These are phyloP conservation scores for Caranx ignobilis DNA, from an alignment of 2,113 vertebrate genomes.

Conservation along the genomic window DNA sequence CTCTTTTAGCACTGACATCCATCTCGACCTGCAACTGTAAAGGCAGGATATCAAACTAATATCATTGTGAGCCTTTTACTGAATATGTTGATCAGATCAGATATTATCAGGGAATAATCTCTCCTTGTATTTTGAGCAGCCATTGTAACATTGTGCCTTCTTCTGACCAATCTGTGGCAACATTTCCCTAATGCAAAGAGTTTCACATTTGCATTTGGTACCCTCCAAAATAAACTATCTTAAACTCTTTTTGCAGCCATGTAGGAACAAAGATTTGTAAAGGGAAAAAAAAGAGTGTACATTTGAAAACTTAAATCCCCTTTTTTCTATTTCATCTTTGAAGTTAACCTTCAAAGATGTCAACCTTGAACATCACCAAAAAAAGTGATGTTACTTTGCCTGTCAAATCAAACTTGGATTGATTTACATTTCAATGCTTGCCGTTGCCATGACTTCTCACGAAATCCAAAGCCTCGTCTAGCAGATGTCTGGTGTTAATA, in stretches of 20 bases:
- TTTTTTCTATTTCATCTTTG: neutral
- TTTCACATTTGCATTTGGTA: conserved; percentile 68
- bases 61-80: neutral
- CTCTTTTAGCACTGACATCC: conserved; percentile 43
- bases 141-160: neutral
- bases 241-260: neutral
- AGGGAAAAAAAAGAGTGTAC: no score
- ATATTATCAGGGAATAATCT: neutral
- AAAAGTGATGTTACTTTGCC: conserved; percentile 51
- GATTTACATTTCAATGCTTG: conserved; percentile 59
- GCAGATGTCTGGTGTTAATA: conserved; percentile 17
- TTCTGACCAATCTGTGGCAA: neutral
- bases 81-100: no score
- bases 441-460: neutral
- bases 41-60: neutral
- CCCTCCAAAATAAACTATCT: neutral
- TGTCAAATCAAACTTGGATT: conserved; percentile 66
- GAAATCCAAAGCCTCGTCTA: conserved; percentile 9
- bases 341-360: neutral
- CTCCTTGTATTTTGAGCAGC: neutral
- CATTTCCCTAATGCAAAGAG: conserved; percentile 78
- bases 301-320: neutral
- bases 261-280: neutral
- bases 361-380: neutral
- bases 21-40: conserved; percentile 9